Evolutionary conservation across 2,888 invertebrate species (phyloP), one percentile per base, ranked within the genome.

Genomic region (Hermaeophaga mercurialis): DNA sequence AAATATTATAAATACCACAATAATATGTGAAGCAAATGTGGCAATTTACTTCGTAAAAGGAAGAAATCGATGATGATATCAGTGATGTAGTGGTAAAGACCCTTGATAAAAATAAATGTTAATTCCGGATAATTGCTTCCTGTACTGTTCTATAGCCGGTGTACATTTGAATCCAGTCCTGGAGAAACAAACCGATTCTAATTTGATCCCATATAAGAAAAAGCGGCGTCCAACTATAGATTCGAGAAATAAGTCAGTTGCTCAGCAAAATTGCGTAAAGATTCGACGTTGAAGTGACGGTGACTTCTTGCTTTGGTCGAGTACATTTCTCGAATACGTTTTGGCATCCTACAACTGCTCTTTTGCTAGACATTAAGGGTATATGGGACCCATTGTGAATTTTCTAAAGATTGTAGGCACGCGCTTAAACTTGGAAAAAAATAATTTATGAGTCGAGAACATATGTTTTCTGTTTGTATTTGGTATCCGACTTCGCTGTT

Each of bases 331-430:
- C 69, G 62, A 55, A 63, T 38, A 48, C 54, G 58, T 59, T 62
- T 59, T 59, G 66, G 63, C 68, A 67, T 69, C 68, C 68, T 67
- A 66, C 67, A 63, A 58, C 66, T 73, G 71, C 70, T 73, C 70
- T 69, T 70, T 73, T 72, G 67, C 70, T 61, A 65, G 66, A 64
- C 61, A 49, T 56, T 58, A 66, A 64, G 67, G 68, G 66, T 63
- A n/a, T n/a, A 64, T 64, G 65, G 64, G 63, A 62, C 58, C 70
- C 65, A 72, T 74, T 73, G 74, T 74, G 57, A 63, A 66, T 67
- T 73, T 72, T 72, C 65, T 70, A 73, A 70, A 70, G 72, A 71
- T 67, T 67, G 72, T 63, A 70, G 73, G 75, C 75, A 75, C 74
- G 73, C 73, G 73, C 68, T 66, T 59, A 64, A 66, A 63, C 65